phyloP scores from a whole-genome alignment of 2,888 invertebrate genomes.

The Campaea margaritaria region DNA sequence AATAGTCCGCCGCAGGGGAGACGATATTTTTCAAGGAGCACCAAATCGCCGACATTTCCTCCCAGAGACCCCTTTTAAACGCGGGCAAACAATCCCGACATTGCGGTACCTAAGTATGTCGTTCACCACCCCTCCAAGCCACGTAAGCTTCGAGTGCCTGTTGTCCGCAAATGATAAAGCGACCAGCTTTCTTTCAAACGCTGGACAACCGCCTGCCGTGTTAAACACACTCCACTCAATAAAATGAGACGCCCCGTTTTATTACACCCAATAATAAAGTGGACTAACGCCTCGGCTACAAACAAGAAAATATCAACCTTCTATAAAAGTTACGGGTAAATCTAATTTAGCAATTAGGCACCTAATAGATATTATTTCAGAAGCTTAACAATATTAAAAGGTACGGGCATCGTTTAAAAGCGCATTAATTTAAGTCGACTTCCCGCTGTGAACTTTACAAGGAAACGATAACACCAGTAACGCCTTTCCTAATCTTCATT shows the following conservation, averaged over 20 bases:
- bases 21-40: slow-evolving; percentile 64
- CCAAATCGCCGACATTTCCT: slow-evolving; percentile 64
- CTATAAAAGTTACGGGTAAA: no score
- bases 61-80: slow-evolving; percentile 53
- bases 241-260: slow-evolving; percentile 40
- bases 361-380: slow-evolving; percentile 39
- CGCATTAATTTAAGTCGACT: slow-evolving; percentile 61
- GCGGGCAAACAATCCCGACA: slow-evolving; percentile 58
- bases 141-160: slow-evolving; percentile 68
- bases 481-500: slow-evolving; percentile 73
- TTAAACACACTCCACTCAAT: slow-evolving; percentile 49
- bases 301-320: no score
- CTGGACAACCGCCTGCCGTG: slow-evolving; percentile 48
- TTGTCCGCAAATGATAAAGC: slow-evolving; percentile 80
- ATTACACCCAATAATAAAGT: slow-evolving; percentile 51
- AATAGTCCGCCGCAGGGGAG: slow-evolving; percentile 55
- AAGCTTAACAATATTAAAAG: slow-evolving; percentile 33
- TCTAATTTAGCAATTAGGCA: slow-evolving; percentile 37
- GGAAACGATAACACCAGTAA: slow-evolving; percentile 72
- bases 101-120: slow-evolving; percentile 57
- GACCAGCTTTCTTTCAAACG: slow-evolving; percentile 65
- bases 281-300: no score
- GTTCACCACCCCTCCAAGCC: slow-evolving; percentile 60
- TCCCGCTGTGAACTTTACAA: slow-evolving; percentile 61
- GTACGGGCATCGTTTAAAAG: slow-evolving; percentile 47